Percentiles rank a stretch among this genome's conserved stretches.
phyloP scores from a whole-genome alignment of 1,140 invertebrate species.

The Drosophila ficusphila region DNA sequence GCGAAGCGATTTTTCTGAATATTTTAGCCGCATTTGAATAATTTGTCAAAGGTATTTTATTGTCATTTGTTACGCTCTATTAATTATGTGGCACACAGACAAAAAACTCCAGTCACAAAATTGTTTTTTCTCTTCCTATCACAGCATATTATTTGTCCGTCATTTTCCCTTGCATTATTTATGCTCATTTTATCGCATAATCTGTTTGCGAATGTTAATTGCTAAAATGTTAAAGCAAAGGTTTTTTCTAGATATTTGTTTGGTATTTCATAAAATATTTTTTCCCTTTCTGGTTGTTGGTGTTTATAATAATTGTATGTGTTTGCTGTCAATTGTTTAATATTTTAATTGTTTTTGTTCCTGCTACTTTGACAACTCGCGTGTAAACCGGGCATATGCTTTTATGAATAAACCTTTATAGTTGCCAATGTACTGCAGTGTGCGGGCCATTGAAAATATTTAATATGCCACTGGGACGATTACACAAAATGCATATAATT shows the following conservation, averaged over 20 bases:
- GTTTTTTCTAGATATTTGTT: constrained; percentile 11
- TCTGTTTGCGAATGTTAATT: constrained; percentile 76
- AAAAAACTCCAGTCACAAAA: constrained; percentile 8
- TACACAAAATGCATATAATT: constrained; percentile 15
- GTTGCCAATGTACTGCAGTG: constrained; percentile 5
- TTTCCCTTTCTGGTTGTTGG: constrained; percentile 14
- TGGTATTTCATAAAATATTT: constrained; percentile 31
- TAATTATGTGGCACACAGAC: constrained; percentile 65
- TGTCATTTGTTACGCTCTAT: constrained; percentile 70
- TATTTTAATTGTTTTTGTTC: constrained; percentile 38
- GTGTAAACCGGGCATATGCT: constrained; percentile 53
- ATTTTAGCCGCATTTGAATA: constrained; percentile 63
- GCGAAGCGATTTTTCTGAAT: constrained; percentile 42
- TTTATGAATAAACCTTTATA: constrained; percentile 30
- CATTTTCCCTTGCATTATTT: constrained; percentile 45
- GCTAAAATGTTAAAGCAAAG: constrained; percentile 42
- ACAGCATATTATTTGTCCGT: not conserved
- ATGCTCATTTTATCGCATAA: constrained; percentile 71
- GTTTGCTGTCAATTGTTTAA: constrained; percentile 66
- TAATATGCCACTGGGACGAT: constrained; percentile 21
- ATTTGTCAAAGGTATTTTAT: constrained; percentile 55
- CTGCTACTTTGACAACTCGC: constrained; percentile 57
- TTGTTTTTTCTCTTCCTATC: not conserved
- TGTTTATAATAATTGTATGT: constrained; percentile 57
- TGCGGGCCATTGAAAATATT: constrained; percentile 31